These are phyloP conservation scores for Drosophila triauraria DNA, from an alignment of 1,140 invertebrate genomes.

Conservation along the genomic window DNA sequence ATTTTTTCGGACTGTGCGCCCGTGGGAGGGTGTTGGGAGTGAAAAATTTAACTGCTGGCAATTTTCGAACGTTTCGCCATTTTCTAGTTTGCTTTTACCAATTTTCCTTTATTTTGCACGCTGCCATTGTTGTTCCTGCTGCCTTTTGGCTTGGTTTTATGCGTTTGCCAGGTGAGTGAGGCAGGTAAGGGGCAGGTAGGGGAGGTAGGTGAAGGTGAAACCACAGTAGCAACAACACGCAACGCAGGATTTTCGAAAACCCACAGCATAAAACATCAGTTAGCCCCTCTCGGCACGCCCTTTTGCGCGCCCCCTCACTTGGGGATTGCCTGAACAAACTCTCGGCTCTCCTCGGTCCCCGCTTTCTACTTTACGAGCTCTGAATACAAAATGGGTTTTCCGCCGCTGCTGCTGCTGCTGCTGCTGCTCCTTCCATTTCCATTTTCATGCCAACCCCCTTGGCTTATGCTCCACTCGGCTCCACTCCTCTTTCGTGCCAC, in stretches of 20 bases:
- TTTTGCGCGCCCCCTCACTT: slow-evolving; percentile 18
- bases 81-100: slow-evolving; percentile 62
- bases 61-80: slow-evolving; percentile 76
- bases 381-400: slow-evolving; percentile 81
- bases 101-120: slow-evolving; percentile 42
- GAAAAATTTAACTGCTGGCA: slow-evolving; percentile 74
- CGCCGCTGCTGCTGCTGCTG: slow-evolving; percentile 3
- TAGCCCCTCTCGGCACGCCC: slow-evolving; percentile 6
- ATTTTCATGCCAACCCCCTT: neutral
- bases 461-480: neutral
- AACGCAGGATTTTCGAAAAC: slow-evolving; percentile 80
- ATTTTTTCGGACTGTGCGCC: slow-evolving; percentile 3
- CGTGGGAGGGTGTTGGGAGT: neutral
- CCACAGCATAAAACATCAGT: slow-evolving; percentile 80
- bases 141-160: slow-evolving; percentile 65
- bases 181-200: neutral
- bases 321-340: slow-evolving; percentile 50
- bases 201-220: slow-evolving; percentile 12
- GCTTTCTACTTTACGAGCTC: slow-evolving; percentile 77
- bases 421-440: neutral
- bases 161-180: slow-evolving; percentile 59
- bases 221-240: slow-evolving; percentile 61
- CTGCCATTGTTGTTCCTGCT: slow-evolving; percentile 34
- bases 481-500: slow-evolving; percentile 6
- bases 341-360: slow-evolving; percentile 19